Conservation (phyloP, 1,140 invertebrate species). For the Zeugodacus cucurbitae region DNA sequence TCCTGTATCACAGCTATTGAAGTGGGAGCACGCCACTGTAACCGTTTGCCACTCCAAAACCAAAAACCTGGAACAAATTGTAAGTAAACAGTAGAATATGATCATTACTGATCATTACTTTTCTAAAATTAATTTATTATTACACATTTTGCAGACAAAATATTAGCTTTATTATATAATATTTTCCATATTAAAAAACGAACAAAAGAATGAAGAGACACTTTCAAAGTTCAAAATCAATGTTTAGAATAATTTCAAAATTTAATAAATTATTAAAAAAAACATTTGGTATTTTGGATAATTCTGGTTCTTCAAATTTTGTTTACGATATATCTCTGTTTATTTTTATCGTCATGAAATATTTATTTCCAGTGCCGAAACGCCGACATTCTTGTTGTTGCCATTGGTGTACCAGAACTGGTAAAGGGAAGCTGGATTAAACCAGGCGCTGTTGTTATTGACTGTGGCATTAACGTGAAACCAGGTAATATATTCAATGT, state of each 20-base stretch:
- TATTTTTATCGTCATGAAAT: background rate
- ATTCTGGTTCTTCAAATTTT: no score
- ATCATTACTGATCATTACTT: no score
- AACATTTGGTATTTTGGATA: no score
- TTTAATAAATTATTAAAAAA: no score
- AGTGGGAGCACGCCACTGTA: conserved; percentile 97
- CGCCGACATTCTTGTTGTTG: conserved; percentile 97
- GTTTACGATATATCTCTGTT: no score
- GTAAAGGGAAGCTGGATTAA: conserved; percentile 98
- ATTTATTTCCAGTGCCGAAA: conserved; percentile 67
- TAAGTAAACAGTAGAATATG: conserved; percentile 66
- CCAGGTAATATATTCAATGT: conserved; percentile 73
- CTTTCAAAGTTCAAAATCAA: no score
- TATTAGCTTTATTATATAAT: no score
- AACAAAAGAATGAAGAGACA: no score
- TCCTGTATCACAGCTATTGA: conserved; percentile 91
- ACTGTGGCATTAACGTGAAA: conserved; percentile 97
- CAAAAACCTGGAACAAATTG: conserved; percentile 81
- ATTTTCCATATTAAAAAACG: no score
- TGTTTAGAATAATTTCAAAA: no score
- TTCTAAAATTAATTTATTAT: no score
- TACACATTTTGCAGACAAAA: no score
- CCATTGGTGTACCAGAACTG: conserved; percentile 90
- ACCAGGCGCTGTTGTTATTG: conserved; percentile 98
- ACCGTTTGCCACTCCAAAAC: conserved; percentile 97